These are phyloP conservation scores for Argyra leucocephala DNA, from an alignment of 2,888 invertebrate species.

Conservation along the genomic window DNA sequence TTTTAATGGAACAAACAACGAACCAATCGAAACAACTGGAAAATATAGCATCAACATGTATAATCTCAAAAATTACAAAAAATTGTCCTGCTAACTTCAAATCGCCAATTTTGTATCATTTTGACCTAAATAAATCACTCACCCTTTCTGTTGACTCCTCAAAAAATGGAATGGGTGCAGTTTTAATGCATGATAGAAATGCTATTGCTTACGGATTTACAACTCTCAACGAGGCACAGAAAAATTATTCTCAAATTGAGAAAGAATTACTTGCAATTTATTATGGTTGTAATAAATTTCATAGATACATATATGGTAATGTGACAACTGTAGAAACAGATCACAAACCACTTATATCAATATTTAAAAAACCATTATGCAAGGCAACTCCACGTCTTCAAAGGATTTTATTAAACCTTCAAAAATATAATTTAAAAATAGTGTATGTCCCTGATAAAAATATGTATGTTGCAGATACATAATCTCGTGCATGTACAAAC, in stretches of 20 bases:
- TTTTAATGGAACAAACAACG: too few species aligned
- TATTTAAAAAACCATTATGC: too few species aligned
- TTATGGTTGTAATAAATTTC: slow-evolving; percentile 14
- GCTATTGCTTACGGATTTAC: slow-evolving; percentile 14
- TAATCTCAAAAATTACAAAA: too few species aligned
- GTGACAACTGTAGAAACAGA: slow-evolving; percentile 12
- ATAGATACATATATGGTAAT: slow-evolving; percentile 15
- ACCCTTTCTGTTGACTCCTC: slow-evolving; percentile 13
- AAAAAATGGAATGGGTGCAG: slow-evolving; percentile 8
- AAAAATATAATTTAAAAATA: slow-evolving; percentile 14
- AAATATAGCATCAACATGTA: too few species aligned
- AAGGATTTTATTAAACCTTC: slow-evolving; percentile 10
- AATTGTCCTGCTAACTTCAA: too few species aligned
- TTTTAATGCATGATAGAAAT: not conserved
- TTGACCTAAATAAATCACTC: slow-evolving; percentile 17
- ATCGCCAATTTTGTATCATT: too few species aligned
- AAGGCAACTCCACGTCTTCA: too few species aligned
- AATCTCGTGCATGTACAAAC: slow-evolving; percentile 13
- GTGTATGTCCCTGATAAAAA: slow-evolving; percentile 14
- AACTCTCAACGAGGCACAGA: slow-evolving; percentile 9
- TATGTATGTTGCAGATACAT: slow-evolving; percentile 15
- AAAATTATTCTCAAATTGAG: too few species aligned
- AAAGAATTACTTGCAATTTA: slow-evolving; percentile 25
- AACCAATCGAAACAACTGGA: too few species aligned
- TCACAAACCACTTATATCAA: slow-evolving; percentile 15